Evolutionary conservation across 2,797 vertebrate species (phyloP), one percentile per base, ranked within the genome.

Genomic region (Sebastes aleutianus): DNA sequence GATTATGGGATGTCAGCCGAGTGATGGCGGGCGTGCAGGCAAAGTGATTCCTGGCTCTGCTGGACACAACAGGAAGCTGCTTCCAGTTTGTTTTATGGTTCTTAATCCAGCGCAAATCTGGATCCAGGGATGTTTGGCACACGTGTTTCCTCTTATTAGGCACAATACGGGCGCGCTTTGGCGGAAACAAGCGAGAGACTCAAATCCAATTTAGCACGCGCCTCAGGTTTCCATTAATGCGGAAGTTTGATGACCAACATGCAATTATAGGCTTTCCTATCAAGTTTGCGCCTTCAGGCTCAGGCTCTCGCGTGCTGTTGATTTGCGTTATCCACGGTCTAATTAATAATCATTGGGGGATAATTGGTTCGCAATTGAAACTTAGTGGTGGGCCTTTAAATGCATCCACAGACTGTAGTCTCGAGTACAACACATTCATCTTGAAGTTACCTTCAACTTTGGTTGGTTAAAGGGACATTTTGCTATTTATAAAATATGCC

Each of bases 81-180:
- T 64, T 43, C 57, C 71, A 18, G 53, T 69, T 54, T 85, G 85
- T 87, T 91, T 86, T 90, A 80, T 80, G 75, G 77, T 66, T 86
- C 74, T 66, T 78, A 83, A 91, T 91, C 84, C 81, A 80, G 78
- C 22, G 79, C 77, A 91, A 94, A 94, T 90, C 85, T 84, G 83
- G 78, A 76, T 90, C 85, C 88, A 47, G 62, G 84, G 75, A 88
- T 86, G 82, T 91, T 56, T 92, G 87, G 81, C 87, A 91, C 93
- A 94, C 82, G 71, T 94, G 94, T 94, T 95, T 96, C 94, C 95
- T 95, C 86, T 95, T 89, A 89, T 95, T 93, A 94, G 87, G 79
- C 87, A 77, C 79, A 90, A 89, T 39, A 73, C 67, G 69, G 79
- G 67, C 78, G 85, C 88, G 50, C 50, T 54, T 43, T 43, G 73